Percentiles rank a stretch among this genome's conserved stretches.
Evolutionary conservation across 2,113 vertebrate species (phyloP).

Genomic region (Hylia prasina): DNA sequence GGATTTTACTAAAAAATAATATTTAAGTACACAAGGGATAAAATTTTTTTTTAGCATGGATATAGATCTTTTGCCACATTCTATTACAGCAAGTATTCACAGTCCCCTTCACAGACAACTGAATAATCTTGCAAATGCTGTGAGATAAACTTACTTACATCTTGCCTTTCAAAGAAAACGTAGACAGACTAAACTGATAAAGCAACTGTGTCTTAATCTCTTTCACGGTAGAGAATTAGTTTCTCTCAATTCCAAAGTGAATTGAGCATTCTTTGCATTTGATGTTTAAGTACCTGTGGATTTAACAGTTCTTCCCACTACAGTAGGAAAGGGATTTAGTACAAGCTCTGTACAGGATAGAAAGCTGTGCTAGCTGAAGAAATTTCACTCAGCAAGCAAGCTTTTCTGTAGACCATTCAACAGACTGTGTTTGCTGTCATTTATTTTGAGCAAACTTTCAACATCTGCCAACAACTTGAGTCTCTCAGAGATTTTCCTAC

Average conservation of each 20-base stretch:
- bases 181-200: slow-evolving; percentile 17
- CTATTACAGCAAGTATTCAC: background rate
- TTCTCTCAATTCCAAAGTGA: slow-evolving; percentile 27
- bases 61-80: background rate
- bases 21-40: background rate
- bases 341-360: background rate
- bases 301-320: background rate
- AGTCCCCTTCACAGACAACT: background rate
- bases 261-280: background rate
- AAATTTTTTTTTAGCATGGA: background rate
- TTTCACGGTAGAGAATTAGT: background rate
- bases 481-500: background rate
- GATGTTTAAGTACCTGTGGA: slow-evolving; percentile 14
- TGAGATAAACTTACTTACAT: background rate
- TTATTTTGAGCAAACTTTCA: background rate
- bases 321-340: background rate
- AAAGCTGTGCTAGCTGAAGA: background rate
- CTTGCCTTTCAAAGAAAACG: background rate
- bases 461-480: background rate
- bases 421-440: background rate
- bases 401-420: background rate
- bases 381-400: background rate
- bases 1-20: background rate
- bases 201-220: slow-evolving; percentile 27
- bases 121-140: background rate